Base-by-base conservation (phyloP, 2,797 vertebrate species). In the Amblyraja radiata region DNA sequence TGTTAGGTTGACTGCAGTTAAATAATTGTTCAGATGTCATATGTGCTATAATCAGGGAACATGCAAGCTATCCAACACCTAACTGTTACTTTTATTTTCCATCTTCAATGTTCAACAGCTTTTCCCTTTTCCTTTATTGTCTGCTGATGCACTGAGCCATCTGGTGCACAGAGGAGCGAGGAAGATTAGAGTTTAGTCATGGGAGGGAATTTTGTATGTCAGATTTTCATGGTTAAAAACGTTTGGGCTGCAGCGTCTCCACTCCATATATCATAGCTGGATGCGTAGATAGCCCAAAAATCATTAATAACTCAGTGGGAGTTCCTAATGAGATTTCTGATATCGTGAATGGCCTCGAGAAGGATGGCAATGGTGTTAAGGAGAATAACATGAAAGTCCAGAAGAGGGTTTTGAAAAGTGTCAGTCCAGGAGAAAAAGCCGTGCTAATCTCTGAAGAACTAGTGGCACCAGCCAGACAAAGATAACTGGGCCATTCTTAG, bases 1-100 rank as follows among this genome's bases (percentile, higher is more conserved):
- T 88, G 61, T 88, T n/a, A 88, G 61, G 61, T 68, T 88, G 84
- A 88, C 84, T 68, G 61, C 84, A 88, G 84, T 88, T 68, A 68
- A 88, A 36, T 68, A 88, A 88, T 88, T 88, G n/a, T 88, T 88
- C 61, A 88, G 84, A 88, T 88, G 84, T 88, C 84, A 88, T 88
- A 88, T 65, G 61, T 88, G n/a, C 84, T 68, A 88, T 68, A 65
- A 88, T 88, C 84, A 68, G n/a, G 7, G 84, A 88, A 88, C 84
- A 36, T 65, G 84, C 61, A 68, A 88, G 84, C n/a, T 88, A 16
- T 88, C 84, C 84, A 88, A 65, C 84, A 88, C n/a, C 28, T 65
- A 65, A 88, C n/a, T 68, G 84, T 68, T 88, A 32, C 65, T 88
- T 88, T 88, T 88, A 88, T 88, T 88, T 88, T 86, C 83, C 58